phyloP scores from a whole-genome alignment of 2,797 vertebrate species.

The Petrocephalus sullivani region DNA sequence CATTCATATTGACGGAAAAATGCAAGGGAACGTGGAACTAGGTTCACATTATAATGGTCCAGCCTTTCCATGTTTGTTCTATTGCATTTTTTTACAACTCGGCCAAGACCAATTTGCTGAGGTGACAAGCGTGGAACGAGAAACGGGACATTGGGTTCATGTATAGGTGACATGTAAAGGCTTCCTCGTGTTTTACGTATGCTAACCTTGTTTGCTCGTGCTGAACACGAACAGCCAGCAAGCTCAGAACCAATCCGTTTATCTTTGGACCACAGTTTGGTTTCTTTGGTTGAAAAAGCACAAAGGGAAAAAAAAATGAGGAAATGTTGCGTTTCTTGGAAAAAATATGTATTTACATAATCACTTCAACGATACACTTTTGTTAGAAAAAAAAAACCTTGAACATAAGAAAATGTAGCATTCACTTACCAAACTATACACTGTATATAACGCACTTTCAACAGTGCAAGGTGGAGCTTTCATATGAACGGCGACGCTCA shows the following conservation, averaged over 20 bases:
- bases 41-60: neutral
- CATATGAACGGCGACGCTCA: conserved; percentile 58
- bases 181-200: neutral
- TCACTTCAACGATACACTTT: neutral
- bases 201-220: neutral
- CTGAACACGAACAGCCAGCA: neutral
- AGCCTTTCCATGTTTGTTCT: neutral
- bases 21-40: neutral
- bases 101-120: neutral
- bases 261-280: conserved; percentile 16
- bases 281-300: conserved; percentile 17
- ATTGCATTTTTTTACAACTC: neutral
- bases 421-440: conserved; percentile 10
- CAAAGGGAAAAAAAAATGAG: neutral
- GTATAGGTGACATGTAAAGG: neutral
- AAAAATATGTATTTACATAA: conserved; percentile 12
- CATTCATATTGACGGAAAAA: neutral
- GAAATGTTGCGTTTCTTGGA: neutral
- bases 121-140: neutral
- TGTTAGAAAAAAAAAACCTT: neutral
- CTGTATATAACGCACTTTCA: conserved; percentile 52
- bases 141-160: neutral
- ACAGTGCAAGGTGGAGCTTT: conserved; percentile 59
- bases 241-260: neutral
- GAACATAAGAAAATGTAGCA: conserved; percentile 8